phyloP scores from a whole-genome alignment of 2,888 invertebrate species.

The Lordiphosa andalusiaca region DNA sequence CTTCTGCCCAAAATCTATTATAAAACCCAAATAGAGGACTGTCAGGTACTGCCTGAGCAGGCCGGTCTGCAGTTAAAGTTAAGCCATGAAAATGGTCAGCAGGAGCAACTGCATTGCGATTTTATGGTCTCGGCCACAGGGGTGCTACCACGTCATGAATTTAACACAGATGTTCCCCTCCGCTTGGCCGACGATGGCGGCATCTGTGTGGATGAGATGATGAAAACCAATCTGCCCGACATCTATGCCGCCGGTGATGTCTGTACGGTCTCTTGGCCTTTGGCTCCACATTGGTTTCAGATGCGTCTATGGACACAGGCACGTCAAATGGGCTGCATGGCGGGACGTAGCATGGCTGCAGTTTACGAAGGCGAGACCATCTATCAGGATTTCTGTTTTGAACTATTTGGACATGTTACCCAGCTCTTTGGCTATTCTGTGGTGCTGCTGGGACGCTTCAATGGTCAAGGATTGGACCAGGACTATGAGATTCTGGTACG shows the following conservation, averaged over 20 bases:
- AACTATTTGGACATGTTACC: conserved; percentile 98
- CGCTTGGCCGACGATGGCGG: conserved; percentile 87
- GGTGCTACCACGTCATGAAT: conserved; percentile 86
- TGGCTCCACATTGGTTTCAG: conserved; percentile 93
- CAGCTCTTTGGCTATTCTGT: conserved; percentile 96
- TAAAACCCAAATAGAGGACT: conserved; percentile 81
- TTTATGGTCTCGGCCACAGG: conserved; percentile 98
- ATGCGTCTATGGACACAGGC: conserved; percentile 99
- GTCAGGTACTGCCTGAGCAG: conserved; percentile 31
- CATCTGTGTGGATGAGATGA: conserved; percentile 89
- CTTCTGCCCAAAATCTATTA: conserved; percentile 83
- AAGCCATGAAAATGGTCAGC: conserved; percentile 81
- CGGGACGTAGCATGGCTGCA: conserved; percentile 92
- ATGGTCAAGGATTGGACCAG: conserved; percentile 91
- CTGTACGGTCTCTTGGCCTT: conserved; percentile 90
- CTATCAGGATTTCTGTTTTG: conserved; percentile 96
- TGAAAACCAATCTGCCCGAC: conserved; percentile 88
- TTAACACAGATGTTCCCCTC: conserved; percentile 82
- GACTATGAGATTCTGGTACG: conserved; percentile 92
- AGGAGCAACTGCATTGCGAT: conserved; percentile 87
- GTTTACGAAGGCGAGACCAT: conserved; percentile 83
- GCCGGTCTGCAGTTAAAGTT: conserved; percentile 88
- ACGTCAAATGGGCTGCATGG: conserved; percentile 97
- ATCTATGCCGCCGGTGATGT: conserved; percentile 98
- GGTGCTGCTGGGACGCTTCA: conserved; percentile 93